Base-by-base conservation (phyloP, 2,888 invertebrate species). In the Aquatica leii region DNA sequence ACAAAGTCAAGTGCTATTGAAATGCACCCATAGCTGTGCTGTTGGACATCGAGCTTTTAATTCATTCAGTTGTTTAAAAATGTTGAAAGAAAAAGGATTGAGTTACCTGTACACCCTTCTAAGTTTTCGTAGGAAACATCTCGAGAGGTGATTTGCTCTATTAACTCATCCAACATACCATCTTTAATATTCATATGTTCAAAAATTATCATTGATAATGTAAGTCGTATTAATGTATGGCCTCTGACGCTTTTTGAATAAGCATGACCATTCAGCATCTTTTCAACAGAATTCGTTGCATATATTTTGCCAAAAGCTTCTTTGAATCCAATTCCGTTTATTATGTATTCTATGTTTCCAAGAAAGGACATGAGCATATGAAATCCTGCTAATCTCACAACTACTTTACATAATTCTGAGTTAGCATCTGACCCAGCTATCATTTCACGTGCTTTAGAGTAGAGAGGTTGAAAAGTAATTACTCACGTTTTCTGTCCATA, bases 351-450 rank as follows among this genome's bases (percentile, higher is more conserved):
- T 59, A 69, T 73, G 59, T 58, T 55, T 69, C 70, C 70, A 68
- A 71, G 69, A 63, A 73, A 73, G 21, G 66, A 71, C 57, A 71
- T 12, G 51, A 77, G 49, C 70, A 78, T 59, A 73, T 80, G 77
- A 71, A 79, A 79, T 64, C 79, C 79, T 69, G 77, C 78, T 18
- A 80, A 70, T 71, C 63, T 71, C 6, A 78, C 72, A 62, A 77
- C 63, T 20, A 61, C 20, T 40, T 60, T 49, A 15, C 34, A 70
- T 68, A 71, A 71, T 67, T 54, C 11, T 48, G 66, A 62, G 37
- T 34, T 54, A 49, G 54, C 11, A 50, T 60, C 54, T 54, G 58
- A 52, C 6, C 61, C 53, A 49, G 65, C 57, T 49, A 67, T 50
- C 11, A 68, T 66, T 60, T 68, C 64, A 52, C 57, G 67, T 34